Evolutionary conservation across 2,113 vertebrate genomes (phyloP).

Genomic region (Heliornis fulica): DNA sequence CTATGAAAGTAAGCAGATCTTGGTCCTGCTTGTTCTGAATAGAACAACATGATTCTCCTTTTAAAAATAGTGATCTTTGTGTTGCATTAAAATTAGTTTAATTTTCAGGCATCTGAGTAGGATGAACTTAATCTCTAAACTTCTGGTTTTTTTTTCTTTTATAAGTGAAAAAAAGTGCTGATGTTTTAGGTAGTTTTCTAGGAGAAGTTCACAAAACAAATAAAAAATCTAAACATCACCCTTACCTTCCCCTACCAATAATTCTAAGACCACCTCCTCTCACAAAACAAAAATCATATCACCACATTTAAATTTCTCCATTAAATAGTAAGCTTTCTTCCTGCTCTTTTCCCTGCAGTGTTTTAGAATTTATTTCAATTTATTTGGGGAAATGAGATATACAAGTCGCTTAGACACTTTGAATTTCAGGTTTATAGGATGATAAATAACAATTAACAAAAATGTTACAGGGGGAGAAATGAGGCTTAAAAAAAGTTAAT

Average conservation of each 20-base stretch:
- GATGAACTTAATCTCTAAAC: background rate
- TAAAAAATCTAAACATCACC: background rate
- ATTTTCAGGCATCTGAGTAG: background rate
- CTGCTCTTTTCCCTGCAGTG: background rate
- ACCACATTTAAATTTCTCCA: background rate
- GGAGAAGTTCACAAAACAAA: background rate
- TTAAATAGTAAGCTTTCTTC: background rate
- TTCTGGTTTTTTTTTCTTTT: background rate
- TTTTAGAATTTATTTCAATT: background rate
- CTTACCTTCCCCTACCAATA: too few relatives aligned
- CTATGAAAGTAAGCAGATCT: background rate
- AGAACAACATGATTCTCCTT: background rate
- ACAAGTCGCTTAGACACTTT: background rate
- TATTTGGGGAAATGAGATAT: background rate
- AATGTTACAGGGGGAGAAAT: conserved; percentile 29
- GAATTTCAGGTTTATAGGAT: conserved; percentile 1
- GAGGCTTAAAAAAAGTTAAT: conserved; percentile 56
- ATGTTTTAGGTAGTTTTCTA: background rate
- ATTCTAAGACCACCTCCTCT: too few relatives aligned
- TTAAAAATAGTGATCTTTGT: background rate
- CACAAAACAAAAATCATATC: background rate
- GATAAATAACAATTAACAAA: conserved; percentile 27
- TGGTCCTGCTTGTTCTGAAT: background rate
- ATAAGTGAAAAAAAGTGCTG: background rate
- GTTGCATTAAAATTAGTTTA: background rate